Evolutionary conservation across 2,113 vertebrate species (phyloP).

Genomic region (Spheniscus mendiculus): DNA sequence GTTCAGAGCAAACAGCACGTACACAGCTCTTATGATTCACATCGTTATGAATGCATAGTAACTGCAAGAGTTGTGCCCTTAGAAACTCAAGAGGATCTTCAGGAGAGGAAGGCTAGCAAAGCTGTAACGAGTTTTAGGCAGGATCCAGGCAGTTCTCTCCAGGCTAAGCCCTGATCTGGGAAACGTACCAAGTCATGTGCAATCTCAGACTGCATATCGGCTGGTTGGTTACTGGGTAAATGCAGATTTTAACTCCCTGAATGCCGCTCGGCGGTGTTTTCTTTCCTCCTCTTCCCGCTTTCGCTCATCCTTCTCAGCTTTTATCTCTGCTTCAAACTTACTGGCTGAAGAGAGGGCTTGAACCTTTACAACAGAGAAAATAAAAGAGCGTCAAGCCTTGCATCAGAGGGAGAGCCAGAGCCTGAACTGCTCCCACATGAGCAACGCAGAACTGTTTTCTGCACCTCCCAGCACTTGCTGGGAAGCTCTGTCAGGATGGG

Average conservation of each 20-base stretch:
- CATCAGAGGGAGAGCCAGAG: not conserved
- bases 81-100: not conserved
- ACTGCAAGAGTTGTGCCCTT: not conserved
- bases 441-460: not conserved
- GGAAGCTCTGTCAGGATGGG: not conserved
- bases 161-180: slow-evolving; percentile 45
- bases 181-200: slow-evolving; percentile 40
- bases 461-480: not conserved
- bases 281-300: slow-evolving; percentile 86
- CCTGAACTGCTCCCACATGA: not conserved
- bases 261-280: slow-evolving; percentile 87
- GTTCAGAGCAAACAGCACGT: not conserved
- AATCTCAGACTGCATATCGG: not conserved
- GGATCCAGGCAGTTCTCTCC: not conserved
- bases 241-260: slow-evolving; percentile 89
- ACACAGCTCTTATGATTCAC: not conserved
- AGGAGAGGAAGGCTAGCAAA: slow-evolving; percentile 9
- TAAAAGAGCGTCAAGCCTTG: not conserved
- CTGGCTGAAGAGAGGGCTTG: slow-evolving; percentile 86
- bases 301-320: slow-evolving; percentile 89
- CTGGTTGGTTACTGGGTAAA: slow-evolving; percentile 77
- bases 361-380: slow-evolving; percentile 69
- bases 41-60: not conserved
- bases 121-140: not conserved
- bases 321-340: slow-evolving; percentile 93